Conservation (phyloP, 2,797 vertebrate species). For the Orientallactaga sibirica region DNA sequence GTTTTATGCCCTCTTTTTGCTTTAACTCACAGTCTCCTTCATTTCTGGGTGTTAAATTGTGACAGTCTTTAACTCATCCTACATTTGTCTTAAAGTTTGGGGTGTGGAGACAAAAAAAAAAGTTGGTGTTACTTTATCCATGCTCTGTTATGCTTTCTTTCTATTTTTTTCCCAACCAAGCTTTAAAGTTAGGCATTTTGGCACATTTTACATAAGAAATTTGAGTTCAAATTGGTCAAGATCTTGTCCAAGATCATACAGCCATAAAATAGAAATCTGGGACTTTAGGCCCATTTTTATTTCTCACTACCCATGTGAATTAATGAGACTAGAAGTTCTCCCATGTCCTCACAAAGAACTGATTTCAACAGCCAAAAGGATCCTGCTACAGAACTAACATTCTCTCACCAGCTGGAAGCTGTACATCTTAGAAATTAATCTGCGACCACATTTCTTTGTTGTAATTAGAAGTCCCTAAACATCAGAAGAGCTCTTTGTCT, state of each 20-base stretch:
- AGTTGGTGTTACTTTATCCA: not conserved
- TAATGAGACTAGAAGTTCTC: not conserved
- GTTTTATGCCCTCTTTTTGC: not conserved
- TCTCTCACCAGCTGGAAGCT: constrained; percentile 72
- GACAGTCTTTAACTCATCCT: not conserved
- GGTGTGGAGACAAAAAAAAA: not conserved
- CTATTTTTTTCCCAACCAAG: not conserved
- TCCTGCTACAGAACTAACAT: not conserved
- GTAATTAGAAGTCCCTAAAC: constrained; percentile 57
- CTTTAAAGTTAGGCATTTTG: not conserved
- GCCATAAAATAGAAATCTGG: not conserved
- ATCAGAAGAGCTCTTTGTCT: constrained; percentile 72
- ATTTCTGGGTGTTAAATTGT: not conserved
- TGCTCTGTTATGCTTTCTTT: too few relatives aligned
- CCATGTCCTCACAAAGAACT: not conserved
- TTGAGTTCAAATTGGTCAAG: constrained; percentile 1
- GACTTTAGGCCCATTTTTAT: not conserved
- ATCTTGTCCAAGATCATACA: not conserved
- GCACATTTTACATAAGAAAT: not conserved
- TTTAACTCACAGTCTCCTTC: not conserved
- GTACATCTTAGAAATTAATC: constrained; percentile 61
- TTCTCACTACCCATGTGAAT: not conserved
- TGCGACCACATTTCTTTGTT: constrained; percentile 39
- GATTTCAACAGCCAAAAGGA: not conserved
- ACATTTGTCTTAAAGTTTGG: not conserved